Base-by-base conservation (phyloP, 2,888 invertebrate species). In the Protodeltote pygarga region DNA sequence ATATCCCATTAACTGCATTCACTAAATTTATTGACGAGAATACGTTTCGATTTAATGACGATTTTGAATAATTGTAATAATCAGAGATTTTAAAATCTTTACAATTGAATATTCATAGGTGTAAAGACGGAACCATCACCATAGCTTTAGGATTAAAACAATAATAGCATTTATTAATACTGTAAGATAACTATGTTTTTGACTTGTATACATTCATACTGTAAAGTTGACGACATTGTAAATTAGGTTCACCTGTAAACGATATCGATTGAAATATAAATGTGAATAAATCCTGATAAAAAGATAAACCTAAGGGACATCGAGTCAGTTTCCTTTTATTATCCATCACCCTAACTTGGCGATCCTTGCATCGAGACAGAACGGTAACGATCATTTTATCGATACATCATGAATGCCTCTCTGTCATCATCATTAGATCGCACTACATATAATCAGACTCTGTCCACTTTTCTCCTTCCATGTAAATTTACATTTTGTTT, bases 381-480 rank as follows among this genome's bases (percentile, higher is more conserved):
- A 92, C 90, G 91, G 91, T 91, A 91, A 91, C 80, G 81, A 89
- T 75, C 87, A 90, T 87, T 90, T 90, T 89, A 85, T 90, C 88
- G 88, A 88, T 90, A 85, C 81, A 83, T 91, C 89, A 87, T 90
- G 91, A 90, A 91, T 91, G 91, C 91, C 88, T 89, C 75, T 85
- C 88, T 90, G 88, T 89, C 89, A 89, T 89, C 85, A 90, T 89
- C 89, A 89, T 85, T 91, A 91, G 90, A 80, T 69, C 85, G 90
- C 91, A 91, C 92, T 35, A 68, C 66, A 78, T 78, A 58, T 48
- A 65, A 63, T 83, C 83, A 82, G 83, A 77, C 77, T 85, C 83
- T 89, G 77, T 83, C 87, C 90, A 89, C 89, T 79, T 75, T 83
- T 81, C 83, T 89, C 85, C 85, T 87, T 88, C 79, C 81, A 81